Conservation (phyloP, 2,888 invertebrate genomes). For the Cheilosia urbana region DNA sequence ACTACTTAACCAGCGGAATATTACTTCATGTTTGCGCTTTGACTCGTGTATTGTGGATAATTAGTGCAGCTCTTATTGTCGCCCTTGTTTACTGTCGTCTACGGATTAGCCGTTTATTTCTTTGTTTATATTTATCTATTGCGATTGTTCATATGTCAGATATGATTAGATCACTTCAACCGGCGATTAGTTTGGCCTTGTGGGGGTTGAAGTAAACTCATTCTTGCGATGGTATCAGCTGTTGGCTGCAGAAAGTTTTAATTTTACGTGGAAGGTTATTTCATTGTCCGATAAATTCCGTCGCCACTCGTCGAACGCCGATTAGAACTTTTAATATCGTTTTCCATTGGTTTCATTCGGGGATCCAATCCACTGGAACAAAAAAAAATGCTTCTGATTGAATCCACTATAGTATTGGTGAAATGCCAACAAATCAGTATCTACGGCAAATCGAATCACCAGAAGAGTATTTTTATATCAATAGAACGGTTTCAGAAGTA, state of each 20-base stretch:
- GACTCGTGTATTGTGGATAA: background rate
- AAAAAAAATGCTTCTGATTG: no score
- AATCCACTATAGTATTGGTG: no score
- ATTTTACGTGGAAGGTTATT: no score
- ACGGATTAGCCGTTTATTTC: conserved; percentile 2
- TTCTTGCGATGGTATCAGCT: background rate
- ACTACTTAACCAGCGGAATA: background rate
- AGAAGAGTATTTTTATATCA: no score
- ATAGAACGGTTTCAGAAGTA: no score
- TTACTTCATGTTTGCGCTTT: background rate
- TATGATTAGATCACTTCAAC: background rate
- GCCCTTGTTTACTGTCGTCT: background rate
- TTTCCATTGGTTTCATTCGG: no score
- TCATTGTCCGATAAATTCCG: no score
- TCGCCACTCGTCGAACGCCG: no score
- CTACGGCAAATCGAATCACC: no score
- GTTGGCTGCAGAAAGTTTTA: background rate
- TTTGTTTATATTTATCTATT: background rate
- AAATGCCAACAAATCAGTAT: no score
- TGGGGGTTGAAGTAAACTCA: background rate
- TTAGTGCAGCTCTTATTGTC: background rate
- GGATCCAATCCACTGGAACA: no score
- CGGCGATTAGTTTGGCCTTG: background rate
- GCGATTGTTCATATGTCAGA: background rate
- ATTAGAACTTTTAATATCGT: no score